Percentiles rank a stretch among this genome's conserved stretches.
Evolutionary conservation across 2,797 vertebrate genomes (phyloP).

Genomic region (Phataginus tetradactyla): DNA sequence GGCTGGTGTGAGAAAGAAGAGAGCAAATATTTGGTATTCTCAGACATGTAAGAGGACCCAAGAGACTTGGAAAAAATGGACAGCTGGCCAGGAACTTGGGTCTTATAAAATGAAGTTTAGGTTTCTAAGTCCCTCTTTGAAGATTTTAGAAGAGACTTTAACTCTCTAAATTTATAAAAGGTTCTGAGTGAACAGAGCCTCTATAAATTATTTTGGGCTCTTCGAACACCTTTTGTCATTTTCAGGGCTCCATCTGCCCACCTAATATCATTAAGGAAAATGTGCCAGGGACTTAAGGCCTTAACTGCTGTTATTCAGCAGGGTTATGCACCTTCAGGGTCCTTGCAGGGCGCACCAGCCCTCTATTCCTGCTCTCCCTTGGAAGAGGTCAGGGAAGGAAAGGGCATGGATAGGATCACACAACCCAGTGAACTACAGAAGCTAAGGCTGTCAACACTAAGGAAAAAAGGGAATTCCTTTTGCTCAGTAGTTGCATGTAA

Average conservation of each 20-base stretch:
- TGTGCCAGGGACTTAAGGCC: neutral
- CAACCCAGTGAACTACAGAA: neutral
- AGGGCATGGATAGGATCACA: neutral
- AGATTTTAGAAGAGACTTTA: neutral
- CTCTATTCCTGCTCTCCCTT: neutral
- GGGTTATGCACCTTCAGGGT: neutral
- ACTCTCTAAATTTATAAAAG: neutral
- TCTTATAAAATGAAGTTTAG: neutral
- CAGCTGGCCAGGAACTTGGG: neutral
- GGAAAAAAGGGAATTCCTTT: neutral
- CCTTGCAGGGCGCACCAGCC: neutral
- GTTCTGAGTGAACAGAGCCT: neutral
- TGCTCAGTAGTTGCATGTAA: neutral
- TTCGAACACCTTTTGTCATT: neutral
- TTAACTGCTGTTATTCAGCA: neutral
- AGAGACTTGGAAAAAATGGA: neutral
- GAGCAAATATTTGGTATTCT: neutral
- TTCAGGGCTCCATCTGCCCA: neutral
- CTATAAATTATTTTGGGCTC: neutral
- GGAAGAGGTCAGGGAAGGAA: neutral
- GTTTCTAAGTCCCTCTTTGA: conserved; percentile 33
- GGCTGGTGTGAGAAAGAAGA: neutral
- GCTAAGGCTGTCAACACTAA: neutral
- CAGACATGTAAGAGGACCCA: neutral
- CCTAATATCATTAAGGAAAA: neutral